Conservation (phyloP, 2,797 vertebrate species). For the Iguana delicatissima region DNA sequence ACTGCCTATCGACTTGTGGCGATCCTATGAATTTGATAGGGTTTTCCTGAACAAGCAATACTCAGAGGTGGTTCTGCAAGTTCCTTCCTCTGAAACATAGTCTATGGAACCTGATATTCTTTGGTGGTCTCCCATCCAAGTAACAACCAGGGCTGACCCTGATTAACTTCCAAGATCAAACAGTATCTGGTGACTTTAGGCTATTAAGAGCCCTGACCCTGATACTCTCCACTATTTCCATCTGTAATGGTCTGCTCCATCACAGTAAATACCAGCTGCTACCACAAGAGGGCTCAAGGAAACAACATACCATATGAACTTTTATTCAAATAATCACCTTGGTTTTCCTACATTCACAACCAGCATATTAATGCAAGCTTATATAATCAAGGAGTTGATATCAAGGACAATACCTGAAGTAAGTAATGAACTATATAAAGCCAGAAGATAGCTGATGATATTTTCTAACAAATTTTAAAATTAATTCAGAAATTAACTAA, state of each 20-base stretch:
- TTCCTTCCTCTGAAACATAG: no score
- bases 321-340: neutral
- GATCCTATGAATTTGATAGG: no score
- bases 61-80: no score
- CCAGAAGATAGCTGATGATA: neutral
- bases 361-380: neutral
- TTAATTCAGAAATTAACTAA: neutral
- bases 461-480: slow-evolving; percentile 15
- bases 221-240: no score
- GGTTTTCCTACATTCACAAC: neutral
- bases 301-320: neutral
- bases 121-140: no score
- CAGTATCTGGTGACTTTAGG: no score
- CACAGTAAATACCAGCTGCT: slow-evolving; percentile 11
- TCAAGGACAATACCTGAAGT: neutral
- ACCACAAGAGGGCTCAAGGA: slow-evolving; percentile 24
- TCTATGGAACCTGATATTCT: no score
- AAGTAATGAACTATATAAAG: neutral
- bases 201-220: no score
- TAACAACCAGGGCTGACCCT: no score
- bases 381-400: neutral
- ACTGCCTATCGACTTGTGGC: no score
- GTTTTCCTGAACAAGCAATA: no score
- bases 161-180: no score
- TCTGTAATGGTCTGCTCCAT: neutral